Evolutionary conservation across 1,140 invertebrate species (phyloP), one percentile per base, ranked within the genome.

Genomic region (Leptonema lineaticorne): DNA sequence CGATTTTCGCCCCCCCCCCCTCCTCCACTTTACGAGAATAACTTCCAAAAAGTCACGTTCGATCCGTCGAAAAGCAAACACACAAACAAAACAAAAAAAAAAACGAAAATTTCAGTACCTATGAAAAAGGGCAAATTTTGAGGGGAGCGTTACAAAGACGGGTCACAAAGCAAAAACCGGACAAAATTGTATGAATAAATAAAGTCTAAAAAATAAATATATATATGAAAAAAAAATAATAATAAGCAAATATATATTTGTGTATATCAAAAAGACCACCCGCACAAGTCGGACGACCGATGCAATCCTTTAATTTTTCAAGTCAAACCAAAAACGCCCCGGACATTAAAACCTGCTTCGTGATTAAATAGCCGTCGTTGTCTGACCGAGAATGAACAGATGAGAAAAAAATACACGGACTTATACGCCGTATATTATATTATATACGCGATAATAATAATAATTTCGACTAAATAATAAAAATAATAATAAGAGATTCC

Each of bases 261-360:
- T n/a, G n/a, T n/a, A n/a, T n/a, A 50, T 64, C 62, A 48, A 62
- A n/a, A 53, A 64, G 62, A 64, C 62, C 62, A 64, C 62, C 62
- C 62, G 33, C 24, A 64, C 45, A 37, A 53, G 50, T 45, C 37
- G 37, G 24, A 62, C 30, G 30, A 37, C 41, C 59, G 59, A 46
- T 50, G 62, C 62, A 64, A 64, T 64, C 62, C 46, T 64, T 64
- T 64, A 64, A 64, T 64, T 64, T 64, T 64, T 53, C 59, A 62
- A 62, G 37, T 45, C 59, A 62, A 62, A 62, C 57, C 30, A 59
- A 59, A 58, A 62, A 16, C 29, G 18, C 59, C 59, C 33, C 26
- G n/a, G 59, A 46, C 33, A 59, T 59, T 37, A 62, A 62, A 62
- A 37, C 59, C 59, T 37, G 62, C 30, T 26, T 64, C 62, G 24